phyloP scores from a whole-genome alignment of 1,140 invertebrate genomes.

The Doryteuthis pealeii region DNA sequence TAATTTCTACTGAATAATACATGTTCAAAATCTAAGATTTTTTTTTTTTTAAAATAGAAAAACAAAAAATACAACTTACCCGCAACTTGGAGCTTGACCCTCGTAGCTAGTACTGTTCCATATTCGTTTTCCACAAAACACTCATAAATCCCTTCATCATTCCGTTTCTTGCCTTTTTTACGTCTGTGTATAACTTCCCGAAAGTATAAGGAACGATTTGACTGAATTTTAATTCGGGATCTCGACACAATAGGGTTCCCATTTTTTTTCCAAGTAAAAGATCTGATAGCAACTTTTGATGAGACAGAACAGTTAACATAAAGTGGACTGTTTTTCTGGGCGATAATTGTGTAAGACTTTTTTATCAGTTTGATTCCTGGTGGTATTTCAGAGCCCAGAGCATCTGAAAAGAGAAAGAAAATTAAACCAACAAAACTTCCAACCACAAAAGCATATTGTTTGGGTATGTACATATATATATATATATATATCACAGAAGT shows the following conservation, averaged over 20 bases:
- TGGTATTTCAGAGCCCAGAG: background rate
- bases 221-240: background rate
- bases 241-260: background rate
- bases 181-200: constrained; percentile 7
- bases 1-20: no score
- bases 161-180: constrained; percentile 1
- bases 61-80: background rate
- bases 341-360: constrained; percentile 7
- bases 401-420: background rate
- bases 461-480: no score
- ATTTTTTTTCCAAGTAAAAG: constrained; percentile 6
- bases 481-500: no score
- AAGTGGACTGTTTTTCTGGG: constrained; percentile 2
- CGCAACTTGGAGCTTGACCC: background rate
- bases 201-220: constrained; percentile 2
- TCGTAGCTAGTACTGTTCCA: background rate
- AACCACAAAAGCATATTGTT: no score
- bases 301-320: constrained; percentile 5
- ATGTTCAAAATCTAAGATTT: no score
- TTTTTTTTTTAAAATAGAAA: no score
- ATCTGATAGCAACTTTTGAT: background rate
- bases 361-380: background rate
- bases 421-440: background rate
- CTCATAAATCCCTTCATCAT: constrained; percentile 13
- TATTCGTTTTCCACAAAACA: background rate